phyloP scores from a whole-genome alignment of 2,113 vertebrate genomes.

The Coreoperca whiteheadi region DNA sequence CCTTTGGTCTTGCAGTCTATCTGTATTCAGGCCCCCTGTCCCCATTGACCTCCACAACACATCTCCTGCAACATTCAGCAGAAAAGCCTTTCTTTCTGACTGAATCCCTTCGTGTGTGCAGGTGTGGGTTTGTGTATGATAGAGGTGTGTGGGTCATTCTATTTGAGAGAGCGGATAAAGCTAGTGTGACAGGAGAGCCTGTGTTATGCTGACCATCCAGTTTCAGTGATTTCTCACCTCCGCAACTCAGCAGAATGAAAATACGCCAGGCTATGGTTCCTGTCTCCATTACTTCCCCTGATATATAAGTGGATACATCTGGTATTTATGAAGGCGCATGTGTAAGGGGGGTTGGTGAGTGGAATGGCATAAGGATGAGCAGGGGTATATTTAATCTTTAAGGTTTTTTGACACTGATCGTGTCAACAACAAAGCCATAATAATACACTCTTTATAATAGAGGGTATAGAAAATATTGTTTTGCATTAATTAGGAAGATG shows the following conservation, averaged over 20 bases:
- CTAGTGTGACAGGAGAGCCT: constrained; percentile 60
- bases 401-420: constrained; percentile 15
- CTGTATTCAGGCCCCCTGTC: constrained; percentile 60
- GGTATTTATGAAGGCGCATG: constrained; percentile 56
- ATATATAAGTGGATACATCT: constrained; percentile 66
- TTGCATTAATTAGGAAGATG: constrained; percentile 10
- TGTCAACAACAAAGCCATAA: constrained; percentile 24
- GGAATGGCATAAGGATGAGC: constrained; percentile 12
- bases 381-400: neutral
- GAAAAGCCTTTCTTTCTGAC: constrained; percentile 57
- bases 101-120: constrained; percentile 45
- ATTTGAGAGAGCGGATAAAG: constrained; percentile 75
- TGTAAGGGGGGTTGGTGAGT: constrained; percentile 18
- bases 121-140: constrained; percentile 38
- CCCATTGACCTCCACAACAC: constrained; percentile 57
- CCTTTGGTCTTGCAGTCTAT: constrained; percentile 64
- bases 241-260: constrained; percentile 75
- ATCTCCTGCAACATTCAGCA: constrained; percentile 59
- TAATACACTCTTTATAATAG: neutral
- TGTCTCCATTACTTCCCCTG: constrained; percentile 68
- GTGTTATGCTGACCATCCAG: constrained; percentile 76
- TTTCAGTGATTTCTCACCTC: constrained; percentile 73
- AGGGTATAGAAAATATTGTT: neutral
- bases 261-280: constrained; percentile 56
- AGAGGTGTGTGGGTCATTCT: constrained; percentile 64